Percentiles rank a stretch among this genome's conserved stretches.
Evolutionary conservation across 1,140 invertebrate species (phyloP).

Genomic region (Chionoecetes opilio): DNA sequence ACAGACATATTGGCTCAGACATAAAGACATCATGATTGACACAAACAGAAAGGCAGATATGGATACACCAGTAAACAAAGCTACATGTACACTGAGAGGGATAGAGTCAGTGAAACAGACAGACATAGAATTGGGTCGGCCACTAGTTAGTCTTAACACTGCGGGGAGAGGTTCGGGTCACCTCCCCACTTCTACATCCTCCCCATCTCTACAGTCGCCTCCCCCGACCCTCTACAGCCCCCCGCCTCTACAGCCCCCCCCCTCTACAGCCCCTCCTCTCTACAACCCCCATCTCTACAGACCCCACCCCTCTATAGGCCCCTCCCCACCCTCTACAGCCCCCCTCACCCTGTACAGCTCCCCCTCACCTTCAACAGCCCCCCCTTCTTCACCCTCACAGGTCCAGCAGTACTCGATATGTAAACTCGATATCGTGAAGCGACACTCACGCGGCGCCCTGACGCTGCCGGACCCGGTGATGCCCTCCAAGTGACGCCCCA

Average conservation of each 20-base stretch:
- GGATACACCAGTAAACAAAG: not conserved
- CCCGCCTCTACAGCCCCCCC: too few relatives aligned
- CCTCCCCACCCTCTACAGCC: too few relatives aligned
- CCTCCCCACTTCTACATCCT: not conserved
- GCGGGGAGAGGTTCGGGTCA: not conserved
- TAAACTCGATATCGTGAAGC: constrained; percentile 9
- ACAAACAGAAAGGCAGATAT: not conserved
- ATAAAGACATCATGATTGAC: not conserved
- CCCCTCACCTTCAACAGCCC: not conserved
- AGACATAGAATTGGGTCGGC: constrained; percentile 42
- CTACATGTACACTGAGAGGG: not conserved
- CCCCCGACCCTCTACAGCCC: too few relatives aligned
- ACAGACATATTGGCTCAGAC: not conserved
- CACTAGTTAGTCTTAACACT: constrained; percentile 5
- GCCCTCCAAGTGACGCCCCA: not conserved
- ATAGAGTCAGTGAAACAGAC: constrained; percentile 35
- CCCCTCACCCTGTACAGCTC: too few relatives aligned
- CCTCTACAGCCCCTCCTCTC: not conserved
- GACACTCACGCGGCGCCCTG: not conserved
- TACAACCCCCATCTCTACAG: too few relatives aligned
- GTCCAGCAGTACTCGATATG: constrained; percentile 27
- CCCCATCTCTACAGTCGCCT: not conserved
- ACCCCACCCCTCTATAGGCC: too few relatives aligned
- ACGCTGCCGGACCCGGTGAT: not conserved
- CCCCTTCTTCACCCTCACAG: not conserved